Evolutionary conservation across 2,888 invertebrate genomes (phyloP).

Genomic region (Bedellia somnulentella): DNA sequence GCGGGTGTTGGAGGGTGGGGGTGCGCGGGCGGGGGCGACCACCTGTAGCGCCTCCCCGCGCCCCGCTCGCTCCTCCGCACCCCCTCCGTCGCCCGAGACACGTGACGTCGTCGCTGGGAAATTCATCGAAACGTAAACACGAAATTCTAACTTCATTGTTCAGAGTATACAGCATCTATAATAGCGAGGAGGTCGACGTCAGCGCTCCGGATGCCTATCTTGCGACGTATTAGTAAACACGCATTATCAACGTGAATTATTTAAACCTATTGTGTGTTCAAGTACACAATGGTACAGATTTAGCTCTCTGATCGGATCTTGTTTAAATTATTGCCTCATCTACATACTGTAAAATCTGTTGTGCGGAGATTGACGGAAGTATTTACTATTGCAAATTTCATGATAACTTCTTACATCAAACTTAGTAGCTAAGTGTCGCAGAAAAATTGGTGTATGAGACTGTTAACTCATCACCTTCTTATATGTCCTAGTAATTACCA

Average conservation of each 20-base stretch:
- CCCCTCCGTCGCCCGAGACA: constrained; percentile 21
- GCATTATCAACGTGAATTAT: constrained; percentile 18
- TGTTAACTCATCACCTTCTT: no score
- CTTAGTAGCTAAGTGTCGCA: no score
- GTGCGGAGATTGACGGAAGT: no score
- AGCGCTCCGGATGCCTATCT: constrained; percentile 41
- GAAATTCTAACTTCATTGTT: constrained; percentile 59
- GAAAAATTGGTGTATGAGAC: no score
- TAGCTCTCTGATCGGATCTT: no score
- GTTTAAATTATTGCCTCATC: no score
- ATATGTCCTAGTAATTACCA: no score
- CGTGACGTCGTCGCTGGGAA: constrained; percentile 56
- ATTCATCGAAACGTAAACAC: constrained; percentile 61
- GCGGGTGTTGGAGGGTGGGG: constrained; percentile 20
- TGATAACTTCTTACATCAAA: no score
- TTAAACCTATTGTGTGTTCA: no score
- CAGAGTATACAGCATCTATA: constrained; percentile 49
- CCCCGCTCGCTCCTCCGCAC: constrained; percentile 11
- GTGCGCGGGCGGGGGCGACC: constrained; percentile 26
- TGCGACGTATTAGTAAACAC: constrained; percentile 53
- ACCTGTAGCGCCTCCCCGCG: constrained; percentile 32
- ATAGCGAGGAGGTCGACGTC: constrained; percentile 28
- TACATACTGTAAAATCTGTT: no score
- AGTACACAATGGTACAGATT: no score
- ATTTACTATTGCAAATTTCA: no score